Evolutionary conservation across 2,888 invertebrate species (phyloP), one percentile per base, ranked within the genome.

Genomic region (Clanis bilineata): DNA sequence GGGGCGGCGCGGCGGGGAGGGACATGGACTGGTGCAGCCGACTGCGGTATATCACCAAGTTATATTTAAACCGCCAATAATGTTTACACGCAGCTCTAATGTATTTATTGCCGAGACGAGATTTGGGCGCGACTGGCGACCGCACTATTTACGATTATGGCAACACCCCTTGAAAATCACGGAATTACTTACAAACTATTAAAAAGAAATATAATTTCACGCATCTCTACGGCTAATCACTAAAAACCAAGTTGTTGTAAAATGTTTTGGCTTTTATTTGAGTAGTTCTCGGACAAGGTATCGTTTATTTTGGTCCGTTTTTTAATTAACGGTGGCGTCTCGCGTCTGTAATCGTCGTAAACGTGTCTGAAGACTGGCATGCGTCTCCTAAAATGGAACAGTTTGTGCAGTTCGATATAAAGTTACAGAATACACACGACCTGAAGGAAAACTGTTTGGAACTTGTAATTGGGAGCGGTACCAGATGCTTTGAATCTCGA

Each of bases 61-160:
- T 51, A 51, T 51, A 51, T 51, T 51, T 51, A 51, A 51, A 15
- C 18, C 51, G 32, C 32, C 51, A 51, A 51, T 51, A 51, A 51
- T 51, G 51, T 51, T 51, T 51, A 51, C 51, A 51, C 51, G 2
- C 10, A 10, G 28, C 28, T 51, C 32, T 51, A 51, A 51, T 51
- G 51, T 51, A 51, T 51, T 51, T 51, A 51, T 51, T 32, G 28
- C 15, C 28, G 47, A 15, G 25, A 25, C 32, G n/a, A n/a, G 51
- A 4, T 18, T 18, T 2, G 51, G 18, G 7, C 41, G 41, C 18
- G 41, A 18, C 38, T 6, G 25, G 25, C 44, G 25, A 51, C 51
- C 18, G 51, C 32, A 51, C 25, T 51, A 51, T 51, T 51, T 32
- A 51, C 51, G 51, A 51, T 32, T 51, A 51, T 21, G 32, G 51